Conservation (phyloP, 2,888 invertebrate species). For the Nemotelus pantherinus region DNA sequence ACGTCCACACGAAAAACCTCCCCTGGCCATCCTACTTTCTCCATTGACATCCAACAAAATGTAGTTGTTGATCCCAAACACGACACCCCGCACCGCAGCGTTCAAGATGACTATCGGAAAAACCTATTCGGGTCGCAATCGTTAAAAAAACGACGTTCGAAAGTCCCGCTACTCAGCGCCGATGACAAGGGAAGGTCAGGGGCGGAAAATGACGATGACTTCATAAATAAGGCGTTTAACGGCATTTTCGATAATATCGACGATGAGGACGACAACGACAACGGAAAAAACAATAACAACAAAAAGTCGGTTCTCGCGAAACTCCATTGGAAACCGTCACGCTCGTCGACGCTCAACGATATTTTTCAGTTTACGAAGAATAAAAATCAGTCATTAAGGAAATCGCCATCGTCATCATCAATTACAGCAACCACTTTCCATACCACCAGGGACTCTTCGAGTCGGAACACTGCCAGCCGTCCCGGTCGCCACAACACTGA, state of each 20-base stretch:
- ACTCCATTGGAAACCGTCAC: constrained; percentile 49
- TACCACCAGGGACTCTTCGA: background rate
- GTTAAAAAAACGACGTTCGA: constrained; percentile 45
- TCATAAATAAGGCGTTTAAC: constrained; percentile 62
- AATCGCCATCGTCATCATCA: constrained; percentile 47
- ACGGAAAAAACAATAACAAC: constrained; percentile 38
- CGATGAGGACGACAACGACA: constrained; percentile 39
- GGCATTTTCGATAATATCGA: constrained; percentile 56
- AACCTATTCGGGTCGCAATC: constrained; percentile 59
- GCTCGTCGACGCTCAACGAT: constrained; percentile 59
- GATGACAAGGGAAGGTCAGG: background rate
- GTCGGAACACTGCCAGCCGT: no score
- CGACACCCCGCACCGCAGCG: constrained; percentile 38
- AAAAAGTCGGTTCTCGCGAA: constrained; percentile 10
- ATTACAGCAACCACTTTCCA: constrained; percentile 26
- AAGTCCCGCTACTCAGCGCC: constrained; percentile 15
- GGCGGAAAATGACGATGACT: constrained; percentile 57
- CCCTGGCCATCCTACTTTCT: background rate
- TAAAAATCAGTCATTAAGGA: constrained; percentile 37
- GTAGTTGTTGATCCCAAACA: constrained; percentile 39
- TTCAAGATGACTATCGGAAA: constrained; percentile 61
- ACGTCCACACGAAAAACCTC: background rate
- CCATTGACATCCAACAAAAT: constrained; percentile 28
- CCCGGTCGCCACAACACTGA: constrained; percentile 3
- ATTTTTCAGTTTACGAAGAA: constrained; percentile 59